A percentile compares a stretch with the other conserved stretches of the same genome.
Conservation (phyloP, 1,140 invertebrate species). For the Chionoecetes opilio region DNA sequence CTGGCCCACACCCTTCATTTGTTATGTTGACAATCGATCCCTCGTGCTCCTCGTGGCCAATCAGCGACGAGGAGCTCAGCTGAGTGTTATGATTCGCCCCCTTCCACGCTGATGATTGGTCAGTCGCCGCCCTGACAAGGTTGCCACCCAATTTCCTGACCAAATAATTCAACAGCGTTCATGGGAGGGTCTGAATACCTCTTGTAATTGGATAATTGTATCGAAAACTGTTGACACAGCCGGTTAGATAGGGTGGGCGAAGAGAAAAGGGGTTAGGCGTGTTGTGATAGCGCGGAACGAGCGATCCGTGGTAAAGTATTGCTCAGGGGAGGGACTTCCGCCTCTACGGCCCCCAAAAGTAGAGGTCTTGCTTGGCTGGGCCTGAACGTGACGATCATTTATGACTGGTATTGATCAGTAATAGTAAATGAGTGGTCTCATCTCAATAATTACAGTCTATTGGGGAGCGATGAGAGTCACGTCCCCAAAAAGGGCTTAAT, state of each 20-base stretch:
- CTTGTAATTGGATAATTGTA: conserved; percentile 81
- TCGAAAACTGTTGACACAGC: conserved; percentile 80
- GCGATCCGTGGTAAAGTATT: conserved; percentile 56
- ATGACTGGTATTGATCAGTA: conserved; percentile 65
- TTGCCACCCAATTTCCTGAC: conserved; percentile 80
- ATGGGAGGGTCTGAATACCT: conserved; percentile 76
- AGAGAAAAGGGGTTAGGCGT: conserved; percentile 73
- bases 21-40: conserved; percentile 80
- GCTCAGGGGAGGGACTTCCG: conserved; percentile 36
- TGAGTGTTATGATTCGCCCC: conserved; percentile 78
- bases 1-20: conserved; percentile 72
- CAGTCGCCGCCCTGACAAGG: conserved; percentile 57
- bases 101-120: conserved; percentile 68
- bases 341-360: conserved; percentile 27
- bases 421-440: conserved; percentile 75
- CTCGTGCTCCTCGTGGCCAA: conserved; percentile 60
- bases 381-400: conserved; percentile 62
- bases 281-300: conserved; percentile 65
- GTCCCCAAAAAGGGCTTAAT: conserved; percentile 51
- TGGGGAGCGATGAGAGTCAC: conserved; percentile 70
- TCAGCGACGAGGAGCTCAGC: conserved; percentile 57
- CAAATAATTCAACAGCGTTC: conserved; percentile 78
- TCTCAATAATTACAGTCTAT: conserved; percentile 76
- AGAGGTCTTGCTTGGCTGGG: conserved; percentile 32
- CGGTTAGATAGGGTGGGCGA: conserved; percentile 65